Conservation (phyloP, 2,113 vertebrate genomes). For the Ptilorrhoa leucosticta region DNA sequence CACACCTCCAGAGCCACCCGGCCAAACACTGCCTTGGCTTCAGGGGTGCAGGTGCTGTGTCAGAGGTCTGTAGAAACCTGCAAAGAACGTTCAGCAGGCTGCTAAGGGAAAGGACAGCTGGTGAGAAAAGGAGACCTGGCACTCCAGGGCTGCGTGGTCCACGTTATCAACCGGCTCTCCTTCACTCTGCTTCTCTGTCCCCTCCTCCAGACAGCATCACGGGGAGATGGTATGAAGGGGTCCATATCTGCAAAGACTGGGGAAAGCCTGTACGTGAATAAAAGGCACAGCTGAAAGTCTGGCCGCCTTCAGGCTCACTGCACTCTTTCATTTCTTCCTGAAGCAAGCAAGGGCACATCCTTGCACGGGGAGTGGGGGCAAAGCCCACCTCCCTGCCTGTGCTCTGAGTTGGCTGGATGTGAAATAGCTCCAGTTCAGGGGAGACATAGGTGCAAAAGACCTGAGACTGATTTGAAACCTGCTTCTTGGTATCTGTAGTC, state of each 20-base stretch:
- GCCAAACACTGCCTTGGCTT: background rate
- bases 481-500: background rate
- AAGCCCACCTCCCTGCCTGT: background rate
- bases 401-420: background rate
- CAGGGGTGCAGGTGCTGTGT: background rate
- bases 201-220: background rate
- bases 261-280: background rate
- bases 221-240: background rate
- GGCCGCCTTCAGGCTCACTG: background rate
- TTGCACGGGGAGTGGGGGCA: background rate
- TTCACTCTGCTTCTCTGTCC: background rate
- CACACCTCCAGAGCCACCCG: fast-evolving
- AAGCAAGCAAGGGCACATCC: background rate
- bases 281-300: background rate
- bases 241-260: background rate
- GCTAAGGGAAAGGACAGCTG: background rate
- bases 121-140: background rate
- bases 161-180: background rate
- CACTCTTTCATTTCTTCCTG: background rate
- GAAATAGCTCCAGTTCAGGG: background rate
- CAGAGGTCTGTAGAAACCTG: background rate
- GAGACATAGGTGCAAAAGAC: background rate
- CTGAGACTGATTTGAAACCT: background rate
- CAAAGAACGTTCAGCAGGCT: background rate
- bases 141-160: background rate